Evolutionary conservation across 2,797 vertebrate genomes (phyloP), one percentile per base, ranked within the genome.

Genomic region (Catostomus latipinnis): DNA sequence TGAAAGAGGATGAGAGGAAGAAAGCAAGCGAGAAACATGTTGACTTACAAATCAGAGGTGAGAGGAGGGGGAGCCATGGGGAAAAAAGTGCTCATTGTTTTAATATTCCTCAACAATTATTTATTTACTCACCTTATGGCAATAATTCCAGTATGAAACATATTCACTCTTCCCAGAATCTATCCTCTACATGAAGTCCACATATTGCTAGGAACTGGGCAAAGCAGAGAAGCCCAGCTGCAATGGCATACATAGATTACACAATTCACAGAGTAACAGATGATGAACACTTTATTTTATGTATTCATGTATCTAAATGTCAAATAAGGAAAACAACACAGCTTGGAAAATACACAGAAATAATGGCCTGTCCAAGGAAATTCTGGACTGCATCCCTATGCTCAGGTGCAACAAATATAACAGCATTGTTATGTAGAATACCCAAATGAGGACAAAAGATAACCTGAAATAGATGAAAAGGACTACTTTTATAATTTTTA

Each of bases 81-180:
- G 68, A n/a, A 62, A 18, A 66, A 58, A 58, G 63, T 80, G 54
- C 78, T 78, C 68, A 57, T 87, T 81, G 87, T 90, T 91, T 90
- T 87, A 89, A 91, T 91, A 92, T 90, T 92, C 90, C 89, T 90
- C 86, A 75, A 86, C 84, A 82, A 89, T 92, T 77, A 92, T 92
- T 92, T 91, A 93, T 93, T 91, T 87, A 91, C 89, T 83, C 77
- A 86, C 88, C 89, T 88, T 86, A 90, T 88, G 90, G 90, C 87
- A 91, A 88, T 82, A 85, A 85, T 82, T 83, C 74, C 80, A 85
- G 81, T 49, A 83, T 81, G 65, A 84, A 82, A 82, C 78, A 82
- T 78, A 76, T 78, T 78, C 83, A 83, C 77, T 88, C 85, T 83
- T 80, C 16, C 13, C 54, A 66, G 61, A 81, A 83, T 73, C 75